Evolutionary conservation across 2,888 invertebrate genomes (phyloP), one percentile per base, ranked within the genome.

Genomic region (Koerneria pararmatus): DNA sequence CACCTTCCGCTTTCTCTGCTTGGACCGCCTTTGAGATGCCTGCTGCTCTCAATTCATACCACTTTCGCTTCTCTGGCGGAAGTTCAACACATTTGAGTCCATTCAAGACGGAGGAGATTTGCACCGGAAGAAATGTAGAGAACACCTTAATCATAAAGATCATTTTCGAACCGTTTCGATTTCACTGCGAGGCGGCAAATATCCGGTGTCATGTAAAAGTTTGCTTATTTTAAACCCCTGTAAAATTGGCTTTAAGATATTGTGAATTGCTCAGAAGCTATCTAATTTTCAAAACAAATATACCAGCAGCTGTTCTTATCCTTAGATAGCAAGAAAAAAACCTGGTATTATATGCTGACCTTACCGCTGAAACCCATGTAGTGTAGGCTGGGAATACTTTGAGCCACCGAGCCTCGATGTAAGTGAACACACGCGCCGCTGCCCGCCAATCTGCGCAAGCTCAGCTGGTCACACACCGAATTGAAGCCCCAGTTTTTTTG

Each of bases 361-460:
- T 69, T 11, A 5, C 70, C 69, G 8, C 66, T 61, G 61, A 70
- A 78, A 51, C 74, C 74, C 74, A 77, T 74, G 19, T 73, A 66
- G 48, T 74, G 74, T 22, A 76, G 66, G 60, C 77, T 74, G 1
- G 77, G 76, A 65, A 75, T 72, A 8, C 71, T 71, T 65, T 75
- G 74, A 35, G 75, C 71, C 1, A 72, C 69, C 3, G 69, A 59
- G 8, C 75, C 74, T 63, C 70, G n/a, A 27, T 78, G 78, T 19
- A 86, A 73, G 66, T 85, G 85, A 37, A 86, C 80, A 31, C 85
- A 83, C 46, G 76, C 78, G 3, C 86, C 87, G 1, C 90, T 89
- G 66, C 92, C 89, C 64, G 89, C 88, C 24, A 87, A 74, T 71
- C 87, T 64, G 64, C 15, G 4, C 34, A 35, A n/a, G 11, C n/a